These are phyloP conservation scores for Ceryle rudis DNA, from an alignment of 2,797 vertebrate genomes.

Conservation along the genomic window DNA sequence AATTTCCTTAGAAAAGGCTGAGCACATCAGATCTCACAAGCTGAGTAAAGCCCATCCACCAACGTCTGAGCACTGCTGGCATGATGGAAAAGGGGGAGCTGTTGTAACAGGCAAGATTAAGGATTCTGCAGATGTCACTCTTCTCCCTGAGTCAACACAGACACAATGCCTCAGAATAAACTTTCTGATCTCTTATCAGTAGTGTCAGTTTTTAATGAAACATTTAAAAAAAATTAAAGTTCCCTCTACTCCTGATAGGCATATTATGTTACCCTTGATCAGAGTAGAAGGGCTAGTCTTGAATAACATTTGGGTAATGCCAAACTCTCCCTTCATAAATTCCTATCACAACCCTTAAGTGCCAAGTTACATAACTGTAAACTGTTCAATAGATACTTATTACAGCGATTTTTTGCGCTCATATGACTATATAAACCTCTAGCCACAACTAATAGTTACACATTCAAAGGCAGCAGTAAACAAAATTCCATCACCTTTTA, in stretches of 20 bases:
- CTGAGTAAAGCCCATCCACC: not conserved
- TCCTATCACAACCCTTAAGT: not conserved
- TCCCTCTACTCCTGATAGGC: not conserved
- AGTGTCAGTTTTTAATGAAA: not conserved
- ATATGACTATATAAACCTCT: not conserved
- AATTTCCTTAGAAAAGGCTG: not conserved
- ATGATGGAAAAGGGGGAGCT: not conserved
- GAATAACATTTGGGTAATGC: not conserved
- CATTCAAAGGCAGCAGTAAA: not conserved
- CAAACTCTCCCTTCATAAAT: not conserved
- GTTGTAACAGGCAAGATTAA: not conserved
- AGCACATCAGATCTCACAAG: not conserved
- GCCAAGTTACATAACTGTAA: not conserved
- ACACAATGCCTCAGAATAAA: not conserved
- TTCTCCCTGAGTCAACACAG: not conserved
- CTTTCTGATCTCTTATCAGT: not conserved
- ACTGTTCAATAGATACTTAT: not conserved
- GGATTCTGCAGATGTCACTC: not conserved
- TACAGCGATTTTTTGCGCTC: not conserved
- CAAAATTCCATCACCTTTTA: constrained; percentile 10
- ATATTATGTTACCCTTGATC: not conserved
- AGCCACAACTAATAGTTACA: not conserved
- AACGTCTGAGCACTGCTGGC: not conserved
- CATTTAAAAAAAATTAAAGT: not conserved
- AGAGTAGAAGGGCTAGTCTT: not conserved